Evolutionary conservation across 1,140 invertebrate species (phyloP).

Genomic region (Cryptotermes secundus): DNA sequence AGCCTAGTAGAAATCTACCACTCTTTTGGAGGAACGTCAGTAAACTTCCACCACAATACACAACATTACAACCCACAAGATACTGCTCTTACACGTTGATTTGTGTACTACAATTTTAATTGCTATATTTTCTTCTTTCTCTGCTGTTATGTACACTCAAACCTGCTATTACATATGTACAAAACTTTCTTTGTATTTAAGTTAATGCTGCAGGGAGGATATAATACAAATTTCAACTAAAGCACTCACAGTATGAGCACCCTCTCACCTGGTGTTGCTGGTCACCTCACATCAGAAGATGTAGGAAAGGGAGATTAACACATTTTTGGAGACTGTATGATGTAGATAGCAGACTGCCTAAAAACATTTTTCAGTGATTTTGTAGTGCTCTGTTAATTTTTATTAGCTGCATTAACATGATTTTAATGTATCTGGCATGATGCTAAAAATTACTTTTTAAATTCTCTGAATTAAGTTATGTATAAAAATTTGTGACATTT

Average conservation of each 20-base stretch:
- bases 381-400: not conserved
- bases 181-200: too few species aligned
- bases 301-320: not conserved
- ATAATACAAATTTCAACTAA: not conserved
- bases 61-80: too few species aligned
- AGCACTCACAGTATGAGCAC: not conserved
- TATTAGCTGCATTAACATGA: not conserved
- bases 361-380: constrained; percentile 3
- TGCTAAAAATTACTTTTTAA: not conserved
- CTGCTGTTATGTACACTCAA: too few species aligned
- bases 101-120: too few species aligned
- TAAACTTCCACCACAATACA: too few species aligned
- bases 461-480: not conserved
- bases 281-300: not conserved
- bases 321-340: not conserved
- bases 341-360: not conserved
- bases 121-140: too few species aligned
- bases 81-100: too few species aligned
- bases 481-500: not conserved
- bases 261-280: not conserved
- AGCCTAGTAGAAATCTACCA: too few species aligned
- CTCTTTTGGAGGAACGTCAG: too few species aligned
- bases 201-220: not conserved
- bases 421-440: not conserved
- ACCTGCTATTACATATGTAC: too few species aligned